Percentiles rank a stretch among this genome's conserved stretches.
Evolutionary conservation across 2,888 invertebrate species (phyloP).

Genomic region (Ectobius pallidus): DNA sequence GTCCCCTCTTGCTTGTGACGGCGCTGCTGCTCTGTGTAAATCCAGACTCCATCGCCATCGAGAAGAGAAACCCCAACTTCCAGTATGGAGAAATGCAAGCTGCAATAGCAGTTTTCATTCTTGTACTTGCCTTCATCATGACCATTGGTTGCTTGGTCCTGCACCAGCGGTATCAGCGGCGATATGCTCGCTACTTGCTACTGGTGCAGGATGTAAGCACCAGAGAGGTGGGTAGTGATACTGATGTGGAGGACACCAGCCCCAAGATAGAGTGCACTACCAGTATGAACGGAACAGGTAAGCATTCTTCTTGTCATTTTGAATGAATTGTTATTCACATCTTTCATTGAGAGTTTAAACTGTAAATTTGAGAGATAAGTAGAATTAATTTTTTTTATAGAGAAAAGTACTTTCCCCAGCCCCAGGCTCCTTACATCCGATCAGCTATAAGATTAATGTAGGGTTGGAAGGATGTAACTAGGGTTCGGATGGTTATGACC

Average conservation of each 20-base stretch:
- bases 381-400: too few species aligned
- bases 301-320: too few species aligned
- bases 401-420: too few species aligned
- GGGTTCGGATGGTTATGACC: too few species aligned
- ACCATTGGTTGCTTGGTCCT: slow-evolving; percentile 82
- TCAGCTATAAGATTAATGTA: too few species aligned
- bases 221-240: neutral
- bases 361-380: too few species aligned
- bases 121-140: slow-evolving; percentile 80
- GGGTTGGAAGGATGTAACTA: too few species aligned
- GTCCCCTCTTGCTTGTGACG: slow-evolving; percentile 70
- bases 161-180: slow-evolving; percentile 78
- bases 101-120: slow-evolving; percentile 73
- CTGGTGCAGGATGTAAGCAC: slow-evolving; percentile 64
- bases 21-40: slow-evolving; percentile 65
- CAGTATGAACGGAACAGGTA: neutral
- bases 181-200: slow-evolving; percentile 69
- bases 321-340: too few species aligned
- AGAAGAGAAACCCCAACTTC: slow-evolving; percentile 74
- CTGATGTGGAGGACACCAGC: slow-evolving; percentile 1
- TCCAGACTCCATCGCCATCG: slow-evolving; percentile 58
- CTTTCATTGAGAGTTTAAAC: too few species aligned
- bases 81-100: slow-evolving; percentile 80
- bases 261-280: neutral
- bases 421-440: too few species aligned